Evolutionary conservation across 2,113 vertebrate genomes (phyloP).

Genomic region (Oryzias javanicus): DNA sequence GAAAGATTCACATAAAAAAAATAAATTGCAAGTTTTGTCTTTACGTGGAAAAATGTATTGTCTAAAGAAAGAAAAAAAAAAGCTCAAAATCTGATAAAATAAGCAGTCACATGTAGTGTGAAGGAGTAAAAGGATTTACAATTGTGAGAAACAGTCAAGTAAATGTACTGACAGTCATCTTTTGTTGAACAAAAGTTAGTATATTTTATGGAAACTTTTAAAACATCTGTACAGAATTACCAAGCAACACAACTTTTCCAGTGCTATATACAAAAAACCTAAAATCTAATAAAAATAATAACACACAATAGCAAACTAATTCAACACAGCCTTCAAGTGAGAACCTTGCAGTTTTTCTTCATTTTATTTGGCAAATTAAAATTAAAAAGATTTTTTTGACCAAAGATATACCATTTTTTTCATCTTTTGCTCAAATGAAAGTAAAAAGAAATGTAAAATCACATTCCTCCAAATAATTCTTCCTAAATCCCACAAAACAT

Average conservation of each 20-base stretch:
- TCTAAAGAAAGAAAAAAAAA: no score
- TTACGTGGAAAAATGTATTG: no score
- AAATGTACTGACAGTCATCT: no score
- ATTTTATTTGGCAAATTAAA: conserved; percentile 34
- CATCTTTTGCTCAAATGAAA: conserved; percentile 17
- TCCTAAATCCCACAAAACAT: conserved; percentile 47
- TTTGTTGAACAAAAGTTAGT: no score
- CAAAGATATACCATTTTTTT: conserved; percentile 17
- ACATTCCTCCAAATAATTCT: conserved; percentile 28
- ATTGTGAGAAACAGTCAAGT: no score
- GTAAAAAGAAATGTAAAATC: conserved; percentile 9
- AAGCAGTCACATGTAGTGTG: no score
- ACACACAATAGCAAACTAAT: conserved; percentile 16
- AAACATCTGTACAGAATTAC: conserved; percentile 48
- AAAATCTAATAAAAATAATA: conserved; percentile 13
- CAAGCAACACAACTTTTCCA: conserved; percentile 59
- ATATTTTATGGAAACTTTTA: conserved; percentile 18
- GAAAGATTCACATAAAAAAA: no score
- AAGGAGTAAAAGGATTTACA: no score
- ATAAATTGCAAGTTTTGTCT: no score
- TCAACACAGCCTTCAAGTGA: conserved; percentile 19
- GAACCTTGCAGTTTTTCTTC: conserved; percentile 7
- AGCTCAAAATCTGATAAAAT: no score
- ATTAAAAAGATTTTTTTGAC: conserved; percentile 8
- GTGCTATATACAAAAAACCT: conserved; percentile 56